phyloP scores from a whole-genome alignment of 2,888 invertebrate species.

The Synergus gifuensis region DNA sequence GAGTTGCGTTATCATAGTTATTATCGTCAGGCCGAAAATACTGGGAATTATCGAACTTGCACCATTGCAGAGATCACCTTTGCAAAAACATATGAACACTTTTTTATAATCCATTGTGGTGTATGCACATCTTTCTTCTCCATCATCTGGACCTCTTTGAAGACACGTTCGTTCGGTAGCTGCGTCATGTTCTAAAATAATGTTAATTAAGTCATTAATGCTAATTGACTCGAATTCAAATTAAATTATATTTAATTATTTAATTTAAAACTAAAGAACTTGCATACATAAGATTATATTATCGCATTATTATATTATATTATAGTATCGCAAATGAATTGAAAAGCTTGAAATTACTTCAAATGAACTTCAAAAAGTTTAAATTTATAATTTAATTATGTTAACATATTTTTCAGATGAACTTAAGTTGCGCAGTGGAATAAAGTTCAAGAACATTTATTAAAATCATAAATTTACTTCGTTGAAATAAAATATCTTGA shows the following conservation, averaged over 20 bases:
- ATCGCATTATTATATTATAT: too few species aligned
- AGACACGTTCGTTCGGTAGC: conserved; percentile 94
- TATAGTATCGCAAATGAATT: too few species aligned
- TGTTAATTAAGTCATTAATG: not conserved
- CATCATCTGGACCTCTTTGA: conserved; percentile 91
- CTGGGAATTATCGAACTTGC: conserved; percentile 35
- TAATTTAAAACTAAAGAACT: too few species aligned
- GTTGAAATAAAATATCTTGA: too few species aligned
- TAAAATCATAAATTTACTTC: too few species aligned
- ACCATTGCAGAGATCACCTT: conserved; percentile 92
- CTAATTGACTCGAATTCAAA: not conserved
- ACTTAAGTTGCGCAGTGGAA: too few species aligned
- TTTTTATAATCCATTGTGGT: conserved; percentile 90
- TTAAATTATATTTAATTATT: too few species aligned
- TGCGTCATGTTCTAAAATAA: conserved; percentile 87
- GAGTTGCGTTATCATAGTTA: conserved; percentile 49
- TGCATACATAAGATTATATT: too few species aligned
- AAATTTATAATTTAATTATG: not conserved
- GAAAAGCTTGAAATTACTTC: too few species aligned
- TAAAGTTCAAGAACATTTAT: too few species aligned
- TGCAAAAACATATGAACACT: conserved; percentile 94
- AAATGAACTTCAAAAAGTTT: not conserved
- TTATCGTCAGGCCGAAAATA: conserved; percentile 50
- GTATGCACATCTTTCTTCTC: conserved; percentile 93
- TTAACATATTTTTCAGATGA: not conserved